A percentile compares a stretch with the other conserved stretches of the same genome.
These are phyloP conservation scores for Tiliacea citrago DNA, from an alignment of 2,888 invertebrate species.

Conservation along the genomic window DNA sequence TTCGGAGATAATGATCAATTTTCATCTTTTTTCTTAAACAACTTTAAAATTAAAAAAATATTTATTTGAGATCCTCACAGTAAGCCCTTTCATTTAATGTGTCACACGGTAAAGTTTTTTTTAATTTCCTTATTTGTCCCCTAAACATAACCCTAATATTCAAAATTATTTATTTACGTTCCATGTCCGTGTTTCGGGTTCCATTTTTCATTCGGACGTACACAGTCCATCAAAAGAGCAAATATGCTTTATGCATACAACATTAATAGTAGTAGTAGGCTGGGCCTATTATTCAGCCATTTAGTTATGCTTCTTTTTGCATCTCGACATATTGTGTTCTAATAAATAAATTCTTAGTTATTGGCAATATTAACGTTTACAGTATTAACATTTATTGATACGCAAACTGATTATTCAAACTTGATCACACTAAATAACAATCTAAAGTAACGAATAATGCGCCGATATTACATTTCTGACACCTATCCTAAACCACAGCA, in stretches of 20 bases:
- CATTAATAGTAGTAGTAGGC: not conserved
- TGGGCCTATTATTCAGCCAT: not conserved
- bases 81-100: no score
- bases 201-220: no score
- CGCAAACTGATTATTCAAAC: no score
- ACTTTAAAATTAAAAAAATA: no score
- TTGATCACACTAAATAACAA: not conserved
- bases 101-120: no score
- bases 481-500: slow-evolving; percentile 41
- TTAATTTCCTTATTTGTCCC: no score
- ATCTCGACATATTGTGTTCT: not conserved
- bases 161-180: no score
- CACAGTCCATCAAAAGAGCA: not conserved
- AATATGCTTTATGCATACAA: not conserved
- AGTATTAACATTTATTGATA: not conserved
- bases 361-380: not conserved
- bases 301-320: not conserved
- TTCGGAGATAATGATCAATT: no score
- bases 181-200: no score
- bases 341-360: not conserved
- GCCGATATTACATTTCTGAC: slow-evolving; percentile 46
- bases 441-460: not conserved
- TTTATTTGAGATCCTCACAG: no score
- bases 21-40: no score
- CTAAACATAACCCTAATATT: no score